Base-by-base conservation (phyloP, 2,113 vertebrate species). In the Clarias batrachus region DNA sequence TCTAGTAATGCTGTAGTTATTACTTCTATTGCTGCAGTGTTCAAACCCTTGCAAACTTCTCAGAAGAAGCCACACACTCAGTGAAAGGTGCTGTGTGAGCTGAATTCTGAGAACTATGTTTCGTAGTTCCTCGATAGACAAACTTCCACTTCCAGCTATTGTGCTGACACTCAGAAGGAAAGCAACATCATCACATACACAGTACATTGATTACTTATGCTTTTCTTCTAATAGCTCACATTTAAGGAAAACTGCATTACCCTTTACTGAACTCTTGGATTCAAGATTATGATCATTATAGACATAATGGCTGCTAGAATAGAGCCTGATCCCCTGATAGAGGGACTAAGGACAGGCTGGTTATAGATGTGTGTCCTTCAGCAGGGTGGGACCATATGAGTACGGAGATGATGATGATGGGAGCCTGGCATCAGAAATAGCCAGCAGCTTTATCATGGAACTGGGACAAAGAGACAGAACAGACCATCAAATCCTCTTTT, bases 371-470 rank as follows among this genome's bases (percentile, higher is more conserved):
- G 74, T 78, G 84, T 48, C 74, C 60, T 79, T 63, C 10, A 54
- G 74, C 48, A 41, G 60, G 70, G 63, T 25, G 27, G 65, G 21
- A 68, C 60, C 25, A 78, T 19, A 83, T 83, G 68, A 73, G 71
- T 23, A 30, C n/a, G 52, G 23, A 77, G 52, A 77, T 87, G 71
- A 86, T 13, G 27, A 65, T 87, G 71, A 86, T 13, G 21, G 57
- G 68, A 82, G 78, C 41, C 74, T n/a, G 81, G 88, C 30, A 37
- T 88, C 80, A 86, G 82, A 86, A 83, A 86, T 86, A 86, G 84
- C 74, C 82, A 80, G 76, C 74, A 68, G 62, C 70, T 85, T 89
- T 90, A 68, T 78, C 88, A 85, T 91, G 86, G 82, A 91, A 91
- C 87, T 89, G 82, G 87, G 84, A 90, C 81, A 70, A 86, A 78